These are phyloP conservation scores for Panzeria rudis DNA, from an alignment of 2,888 invertebrate genomes.

Conservation along the genomic window DNA sequence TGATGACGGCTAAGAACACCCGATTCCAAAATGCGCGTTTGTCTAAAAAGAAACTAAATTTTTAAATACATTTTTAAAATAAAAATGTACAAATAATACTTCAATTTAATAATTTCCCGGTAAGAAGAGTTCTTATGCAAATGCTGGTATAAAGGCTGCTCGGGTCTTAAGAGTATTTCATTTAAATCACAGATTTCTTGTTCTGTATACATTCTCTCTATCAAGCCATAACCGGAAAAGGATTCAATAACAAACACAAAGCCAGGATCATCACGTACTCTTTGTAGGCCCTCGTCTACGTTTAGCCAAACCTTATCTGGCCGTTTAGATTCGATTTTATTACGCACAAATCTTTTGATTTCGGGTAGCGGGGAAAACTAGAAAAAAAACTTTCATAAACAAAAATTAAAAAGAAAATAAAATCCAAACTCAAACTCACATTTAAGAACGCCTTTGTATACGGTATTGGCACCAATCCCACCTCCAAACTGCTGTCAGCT, in stretches of 20 bases:
- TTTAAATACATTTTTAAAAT: background rate
- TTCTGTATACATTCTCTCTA: constrained; percentile 78
- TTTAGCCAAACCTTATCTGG: constrained; percentile 77
- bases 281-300: constrained; percentile 77
- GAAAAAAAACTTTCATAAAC: background rate
- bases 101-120: constrained; percentile 79
- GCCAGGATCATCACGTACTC: constrained; percentile 79
- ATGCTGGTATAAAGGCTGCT: constrained; percentile 75
- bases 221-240: constrained; percentile 77
- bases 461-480: constrained; percentile 85
- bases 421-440: constrained; percentile 74
- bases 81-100: constrained; percentile 74
- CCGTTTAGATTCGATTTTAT: constrained; percentile 70
- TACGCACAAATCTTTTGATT: constrained; percentile 75
- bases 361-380: constrained; percentile 77
- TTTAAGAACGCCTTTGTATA: constrained; percentile 79
- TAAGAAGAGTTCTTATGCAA: constrained; percentile 80
- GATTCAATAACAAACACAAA: constrained; percentile 80
- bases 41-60: constrained; percentile 71
- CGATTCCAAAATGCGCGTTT: constrained; percentile 78
- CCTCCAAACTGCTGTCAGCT: constrained; percentile 84
- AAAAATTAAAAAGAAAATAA: background rate
- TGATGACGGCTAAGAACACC: constrained; percentile 78
- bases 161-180: constrained; percentile 79
- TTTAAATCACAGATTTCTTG: constrained; percentile 82